A percentile compares a stretch with the other conserved stretches of the same genome.
These are phyloP conservation scores for Phylloscopus trochilus DNA, from an alignment of 2,113 vertebrate species.

Conservation along the genomic window DNA sequence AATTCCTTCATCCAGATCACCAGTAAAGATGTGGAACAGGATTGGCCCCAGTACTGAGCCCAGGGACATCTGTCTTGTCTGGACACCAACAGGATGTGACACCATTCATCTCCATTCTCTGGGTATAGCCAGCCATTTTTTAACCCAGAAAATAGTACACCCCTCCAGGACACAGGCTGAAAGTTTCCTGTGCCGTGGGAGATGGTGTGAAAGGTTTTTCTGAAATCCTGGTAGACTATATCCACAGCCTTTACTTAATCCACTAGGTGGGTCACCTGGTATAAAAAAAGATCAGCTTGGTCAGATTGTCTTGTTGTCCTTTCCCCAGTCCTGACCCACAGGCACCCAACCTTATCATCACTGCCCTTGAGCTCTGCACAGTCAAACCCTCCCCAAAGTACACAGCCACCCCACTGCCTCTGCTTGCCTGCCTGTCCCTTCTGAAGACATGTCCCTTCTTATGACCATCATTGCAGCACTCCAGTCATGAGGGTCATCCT, in stretches of 20 bases:
- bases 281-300: neutral
- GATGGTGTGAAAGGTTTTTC: neutral
- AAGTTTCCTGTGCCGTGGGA: neutral
- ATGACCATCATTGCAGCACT: neutral
- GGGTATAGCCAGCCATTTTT: neutral
- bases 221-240: neutral
- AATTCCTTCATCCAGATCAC: neutral
- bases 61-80: no score
- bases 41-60: neutral
- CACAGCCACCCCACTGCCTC: neutral
- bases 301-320: neutral
- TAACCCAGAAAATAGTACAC: neutral
- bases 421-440: rapidly evolving
- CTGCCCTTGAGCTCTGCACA: neutral
- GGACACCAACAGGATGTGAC: neutral
- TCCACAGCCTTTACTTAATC: neutral
- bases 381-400: no score
- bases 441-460: neutral
- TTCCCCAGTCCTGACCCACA: no score
- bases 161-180: neutral
- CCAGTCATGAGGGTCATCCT: neutral
- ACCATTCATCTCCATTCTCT: neutral
- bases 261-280: neutral
- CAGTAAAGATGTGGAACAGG: neutral
- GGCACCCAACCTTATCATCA: neutral